A percentile compares a stretch with the other conserved stretches of the same genome.
Conservation (phyloP, 2,113 vertebrate species). For the Pollachius pollachius region DNA sequence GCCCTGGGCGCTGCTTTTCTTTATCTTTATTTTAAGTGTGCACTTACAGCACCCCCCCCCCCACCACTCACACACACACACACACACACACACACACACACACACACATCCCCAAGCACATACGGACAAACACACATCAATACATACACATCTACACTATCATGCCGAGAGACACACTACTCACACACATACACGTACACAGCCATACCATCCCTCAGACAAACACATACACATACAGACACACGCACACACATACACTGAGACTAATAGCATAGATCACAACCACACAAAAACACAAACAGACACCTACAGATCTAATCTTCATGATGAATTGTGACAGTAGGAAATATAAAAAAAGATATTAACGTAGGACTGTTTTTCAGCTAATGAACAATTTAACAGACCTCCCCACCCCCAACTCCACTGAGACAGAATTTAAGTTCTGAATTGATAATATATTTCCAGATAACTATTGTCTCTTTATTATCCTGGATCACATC, state of each 20-base stretch:
- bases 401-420: too few relatives aligned
- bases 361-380: not conserved
- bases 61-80: not conserved
- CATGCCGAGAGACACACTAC: too few relatives aligned
- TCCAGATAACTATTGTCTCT: too few relatives aligned
- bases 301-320: not conserved
- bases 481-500: not conserved
- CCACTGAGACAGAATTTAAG: too few relatives aligned
- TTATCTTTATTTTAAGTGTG: conserved; percentile 29
- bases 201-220: too few relatives aligned
- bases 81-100: not conserved
- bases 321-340: too few relatives aligned
- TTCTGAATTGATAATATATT: too few relatives aligned
- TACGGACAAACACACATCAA: not conserved
- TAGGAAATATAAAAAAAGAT: not conserved
- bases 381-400: not conserved
- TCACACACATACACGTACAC: too few relatives aligned
- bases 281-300: not conserved
- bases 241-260: not conserved
- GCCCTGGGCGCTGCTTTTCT: conserved; percentile 19
- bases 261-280: too few relatives aligned
- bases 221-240: too few relatives aligned
- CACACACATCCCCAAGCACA: not conserved
- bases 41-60: not conserved
- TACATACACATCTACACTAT: too few relatives aligned